phyloP scores from a whole-genome alignment of 2,797 vertebrate species.

The Nasua narica region DNA sequence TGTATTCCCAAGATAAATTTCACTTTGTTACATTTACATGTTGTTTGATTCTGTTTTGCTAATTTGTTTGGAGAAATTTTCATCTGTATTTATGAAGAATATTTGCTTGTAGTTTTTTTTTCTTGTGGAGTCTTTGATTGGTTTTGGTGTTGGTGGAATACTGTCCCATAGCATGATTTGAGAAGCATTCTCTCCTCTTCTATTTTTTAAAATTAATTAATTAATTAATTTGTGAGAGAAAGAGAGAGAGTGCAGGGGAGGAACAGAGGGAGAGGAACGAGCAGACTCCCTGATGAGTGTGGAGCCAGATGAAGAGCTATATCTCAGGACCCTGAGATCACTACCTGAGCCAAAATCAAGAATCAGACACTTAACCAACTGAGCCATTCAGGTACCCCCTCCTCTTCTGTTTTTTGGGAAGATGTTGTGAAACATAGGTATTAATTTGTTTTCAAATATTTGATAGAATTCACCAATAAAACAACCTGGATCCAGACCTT shows the following conservation, averaged over 20 bases:
- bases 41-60: neutral
- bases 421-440: neutral
- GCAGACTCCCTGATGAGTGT: too few relatives aligned
- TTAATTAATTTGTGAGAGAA: neutral
- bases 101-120: neutral
- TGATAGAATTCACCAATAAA: neutral
- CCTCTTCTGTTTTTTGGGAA: neutral
- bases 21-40: neutral
- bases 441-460: neutral
- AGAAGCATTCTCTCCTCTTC: neutral
- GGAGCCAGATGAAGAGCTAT: too few relatives aligned
- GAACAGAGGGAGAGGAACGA: too few relatives aligned
- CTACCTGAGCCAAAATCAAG: too few relatives aligned
- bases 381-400: too few relatives aligned
- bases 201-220: neutral
- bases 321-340: too few relatives aligned
- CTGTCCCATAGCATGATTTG: neutral
- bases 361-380: too few relatives aligned
- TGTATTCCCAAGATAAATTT: neutral
- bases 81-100: neutral
- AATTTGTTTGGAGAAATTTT: neutral
- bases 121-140: neutral
- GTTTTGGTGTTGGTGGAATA: neutral
- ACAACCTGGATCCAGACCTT: neutral
- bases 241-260: too few relatives aligned